Conservation (phyloP, 30 jellyfish, hydroid and myxozoan genomes). For the Chrysaora quinquecirrha region DNA sequence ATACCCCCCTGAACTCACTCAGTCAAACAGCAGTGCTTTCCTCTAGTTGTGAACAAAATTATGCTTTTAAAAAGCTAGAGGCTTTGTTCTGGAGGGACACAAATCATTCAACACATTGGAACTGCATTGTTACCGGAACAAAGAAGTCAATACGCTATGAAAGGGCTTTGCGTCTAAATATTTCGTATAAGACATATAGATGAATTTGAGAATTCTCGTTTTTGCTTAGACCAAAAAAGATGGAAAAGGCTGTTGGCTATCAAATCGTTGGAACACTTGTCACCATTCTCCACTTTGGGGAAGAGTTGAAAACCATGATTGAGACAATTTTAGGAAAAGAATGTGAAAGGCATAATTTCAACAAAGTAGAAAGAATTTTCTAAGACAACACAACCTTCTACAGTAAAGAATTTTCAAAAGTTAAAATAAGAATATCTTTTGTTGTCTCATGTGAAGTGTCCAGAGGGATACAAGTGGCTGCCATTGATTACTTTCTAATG, state of each 20-base stretch:
- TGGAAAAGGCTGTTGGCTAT: not conserved
- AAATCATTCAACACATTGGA: not conserved
- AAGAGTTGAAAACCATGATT: not conserved
- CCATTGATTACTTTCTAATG: not conserved
- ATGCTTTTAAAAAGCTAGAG: too few species aligned
- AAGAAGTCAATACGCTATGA: not conserved
- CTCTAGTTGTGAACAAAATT: too few species aligned
- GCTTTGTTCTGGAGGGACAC: not conserved
- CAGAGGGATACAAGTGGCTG: not conserved
- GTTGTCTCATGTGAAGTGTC: not conserved
- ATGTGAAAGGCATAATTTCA: not conserved
- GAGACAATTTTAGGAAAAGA: not conserved
- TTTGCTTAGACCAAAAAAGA: not conserved
- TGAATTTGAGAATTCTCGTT: not conserved
- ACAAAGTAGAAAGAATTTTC: not conserved
- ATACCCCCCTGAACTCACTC: too few species aligned
- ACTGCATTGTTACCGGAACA: not conserved
- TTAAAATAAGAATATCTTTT: not conserved
- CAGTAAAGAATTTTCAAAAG: not conserved
- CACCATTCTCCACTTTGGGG: not conserved
- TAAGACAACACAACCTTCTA: not conserved
- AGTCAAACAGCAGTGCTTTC: too few species aligned
- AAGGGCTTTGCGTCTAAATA: too few species aligned
- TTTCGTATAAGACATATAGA: too few species aligned
- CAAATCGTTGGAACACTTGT: not conserved